Conservation (phyloP, 1,140 invertebrate genomes). For the Gerris buenoi region DNA sequence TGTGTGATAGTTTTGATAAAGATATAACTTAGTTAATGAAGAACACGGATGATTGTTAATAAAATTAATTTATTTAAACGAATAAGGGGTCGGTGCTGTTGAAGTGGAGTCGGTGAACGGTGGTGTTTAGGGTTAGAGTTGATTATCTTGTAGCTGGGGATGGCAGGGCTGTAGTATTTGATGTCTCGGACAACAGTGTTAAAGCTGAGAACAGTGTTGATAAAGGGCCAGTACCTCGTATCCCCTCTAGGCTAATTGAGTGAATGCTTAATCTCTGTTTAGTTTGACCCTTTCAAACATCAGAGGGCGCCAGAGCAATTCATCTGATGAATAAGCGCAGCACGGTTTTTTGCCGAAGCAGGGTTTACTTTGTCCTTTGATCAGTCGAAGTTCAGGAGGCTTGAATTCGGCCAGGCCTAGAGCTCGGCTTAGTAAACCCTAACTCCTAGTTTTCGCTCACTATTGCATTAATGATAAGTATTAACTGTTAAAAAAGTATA, state of each 20-base stretch:
- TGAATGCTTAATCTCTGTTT: neutral
- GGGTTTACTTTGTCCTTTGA: neutral
- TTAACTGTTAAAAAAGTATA: too few relatives aligned
- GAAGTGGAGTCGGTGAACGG: too few relatives aligned
- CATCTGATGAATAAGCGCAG: neutral
- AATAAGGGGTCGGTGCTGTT: too few relatives aligned
- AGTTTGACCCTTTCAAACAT: neutral
- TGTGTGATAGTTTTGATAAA: too few relatives aligned
- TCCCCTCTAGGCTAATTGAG: neutral
- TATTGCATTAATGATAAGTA: too few relatives aligned
- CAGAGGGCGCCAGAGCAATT: neutral
- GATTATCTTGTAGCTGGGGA: neutral
- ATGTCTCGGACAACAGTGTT: neutral
- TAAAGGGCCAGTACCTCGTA: neutral
- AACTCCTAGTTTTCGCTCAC: too few relatives aligned
- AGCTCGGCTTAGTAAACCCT: too few relatives aligned
- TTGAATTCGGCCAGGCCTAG: too few relatives aligned
- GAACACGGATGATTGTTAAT: too few relatives aligned
- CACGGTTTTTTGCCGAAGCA: neutral
- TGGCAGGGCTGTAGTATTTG: neutral
- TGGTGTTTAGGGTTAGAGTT: neutral
- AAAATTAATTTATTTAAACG: too few relatives aligned
- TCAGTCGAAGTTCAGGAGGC: too few relatives aligned
- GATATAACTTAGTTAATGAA: too few relatives aligned
- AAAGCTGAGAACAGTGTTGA: neutral